Evolutionary conservation across 2,113 vertebrate genomes (phyloP).

Genomic region (Aplodontia rufa): DNA sequence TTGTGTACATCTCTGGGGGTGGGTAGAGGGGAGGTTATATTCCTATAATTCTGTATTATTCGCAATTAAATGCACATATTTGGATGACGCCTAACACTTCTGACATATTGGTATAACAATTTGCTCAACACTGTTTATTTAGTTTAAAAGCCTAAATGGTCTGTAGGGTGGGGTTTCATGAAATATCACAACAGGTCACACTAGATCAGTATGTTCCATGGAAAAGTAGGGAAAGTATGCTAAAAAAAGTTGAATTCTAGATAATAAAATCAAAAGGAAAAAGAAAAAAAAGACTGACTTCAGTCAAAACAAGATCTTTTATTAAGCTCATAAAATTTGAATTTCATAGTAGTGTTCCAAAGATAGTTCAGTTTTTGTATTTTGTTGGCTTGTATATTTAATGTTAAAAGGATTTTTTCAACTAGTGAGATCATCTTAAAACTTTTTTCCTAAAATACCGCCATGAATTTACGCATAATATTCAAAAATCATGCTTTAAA

Average conservation of each 20-base stretch:
- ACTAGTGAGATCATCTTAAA: constrained; percentile 2
- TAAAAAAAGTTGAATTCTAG: not conserved
- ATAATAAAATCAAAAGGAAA: not conserved
- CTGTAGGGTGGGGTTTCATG: not conserved
- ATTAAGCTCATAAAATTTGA: constrained; percentile 13
- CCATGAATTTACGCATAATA: not conserved
- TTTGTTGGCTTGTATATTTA: constrained; percentile 20
- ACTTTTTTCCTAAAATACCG: not conserved
- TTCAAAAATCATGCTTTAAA: constrained; percentile 10
- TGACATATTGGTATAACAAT: not conserved
- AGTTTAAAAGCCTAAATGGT: not conserved
- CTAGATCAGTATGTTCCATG: not conserved
- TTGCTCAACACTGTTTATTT: not conserved
- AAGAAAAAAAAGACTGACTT: not conserved
- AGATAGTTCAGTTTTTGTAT: not conserved
- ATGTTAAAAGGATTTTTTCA: not conserved
- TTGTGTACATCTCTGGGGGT: too few relatives aligned
- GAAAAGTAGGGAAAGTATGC: not conserved
- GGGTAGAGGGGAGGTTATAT: not conserved
- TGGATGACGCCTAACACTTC: not conserved
- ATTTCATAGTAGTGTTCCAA: constrained; percentile 20
- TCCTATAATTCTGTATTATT: not conserved
- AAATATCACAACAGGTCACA: not conserved
- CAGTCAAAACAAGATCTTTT: not conserved
- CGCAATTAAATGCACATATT: not conserved